Conservation (phyloP, 2,888 invertebrate genomes). For the Philereme transversata region DNA sequence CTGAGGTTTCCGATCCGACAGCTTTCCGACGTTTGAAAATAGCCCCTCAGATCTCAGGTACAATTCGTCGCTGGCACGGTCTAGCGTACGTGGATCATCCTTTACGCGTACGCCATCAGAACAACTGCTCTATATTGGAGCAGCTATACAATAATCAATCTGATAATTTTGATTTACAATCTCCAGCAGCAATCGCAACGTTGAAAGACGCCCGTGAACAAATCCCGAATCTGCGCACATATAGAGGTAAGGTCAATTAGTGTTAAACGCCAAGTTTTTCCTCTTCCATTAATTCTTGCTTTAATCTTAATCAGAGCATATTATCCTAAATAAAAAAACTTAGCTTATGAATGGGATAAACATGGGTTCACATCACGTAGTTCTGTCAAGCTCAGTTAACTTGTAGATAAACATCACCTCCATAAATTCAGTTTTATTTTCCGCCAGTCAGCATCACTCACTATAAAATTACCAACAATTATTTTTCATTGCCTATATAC, state of each 20-base stretch:
- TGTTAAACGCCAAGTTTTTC: neutral
- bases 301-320: neutral
- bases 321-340: too few species aligned
- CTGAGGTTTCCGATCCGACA: too few species aligned
- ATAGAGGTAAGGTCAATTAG: neutral
- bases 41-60: neutral
- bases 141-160: neutral
- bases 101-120: conserved; percentile 11
- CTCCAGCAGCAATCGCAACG: conserved; percentile 9
- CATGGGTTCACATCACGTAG: too few species aligned
- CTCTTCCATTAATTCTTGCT: neutral
- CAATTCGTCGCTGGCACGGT: conserved; percentile 7
- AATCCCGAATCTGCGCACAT: conserved; percentile 12
- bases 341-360: too few species aligned
- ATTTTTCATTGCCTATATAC: too few species aligned
- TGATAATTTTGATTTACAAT: conserved; percentile 7
- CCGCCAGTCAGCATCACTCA: too few species aligned
- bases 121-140: neutral
- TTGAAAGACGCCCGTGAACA: conserved; percentile 15
- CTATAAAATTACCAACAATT: too few species aligned
- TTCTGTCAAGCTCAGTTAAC: too few species aligned
- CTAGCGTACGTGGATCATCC: conserved; percentile 16
- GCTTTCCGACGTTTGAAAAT: too few species aligned
- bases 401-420: too few species aligned
- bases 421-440: too few species aligned